A percentile compares a stretch with the other conserved stretches of the same genome.
These are phyloP conservation scores for Troglohyphantes excavatus DNA, from an alignment of 2,888 invertebrate species.

Conservation along the genomic window DNA sequence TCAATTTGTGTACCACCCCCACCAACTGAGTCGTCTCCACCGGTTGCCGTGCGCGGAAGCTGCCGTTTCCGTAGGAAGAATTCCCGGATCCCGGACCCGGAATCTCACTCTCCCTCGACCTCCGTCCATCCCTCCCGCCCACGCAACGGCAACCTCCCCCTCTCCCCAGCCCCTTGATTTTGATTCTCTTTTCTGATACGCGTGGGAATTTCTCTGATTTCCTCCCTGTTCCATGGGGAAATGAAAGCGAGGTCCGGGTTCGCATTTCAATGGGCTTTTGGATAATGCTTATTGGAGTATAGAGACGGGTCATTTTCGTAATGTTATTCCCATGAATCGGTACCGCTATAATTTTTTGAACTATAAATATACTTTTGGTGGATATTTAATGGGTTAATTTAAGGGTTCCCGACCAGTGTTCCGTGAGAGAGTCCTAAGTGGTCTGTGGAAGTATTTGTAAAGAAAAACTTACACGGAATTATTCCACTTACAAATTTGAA, in stretches of 20 bases:
- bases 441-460: too few species aligned
- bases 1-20: neutral
- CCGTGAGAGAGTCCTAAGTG: too few species aligned
- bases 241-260: conserved; percentile 17
- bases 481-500: too few species aligned
- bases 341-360: too few species aligned
- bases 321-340: too few species aligned
- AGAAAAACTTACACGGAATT: too few species aligned
- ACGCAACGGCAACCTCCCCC: conserved; percentile 22
- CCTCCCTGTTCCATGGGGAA: neutral
- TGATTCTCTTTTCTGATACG: neutral
- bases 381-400: too few species aligned
- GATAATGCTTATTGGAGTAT: too few species aligned
- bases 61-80: conserved; percentile 72
- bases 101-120: conserved; percentile 51
- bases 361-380: too few species aligned
- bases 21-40: neutral
- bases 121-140: conserved; percentile 30
- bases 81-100: conserved; percentile 75
- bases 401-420: too few species aligned
- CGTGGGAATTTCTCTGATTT: conserved; percentile 6
- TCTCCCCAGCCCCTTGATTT: neutral
- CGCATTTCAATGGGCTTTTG: neutral
- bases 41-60: conserved; percentile 64
- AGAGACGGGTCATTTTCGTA: too few species aligned